Evolutionary conservation across 2,797 vertebrate species (phyloP), one percentile per base, ranked within the genome.

Genomic region (Salmo trutta): DNA sequence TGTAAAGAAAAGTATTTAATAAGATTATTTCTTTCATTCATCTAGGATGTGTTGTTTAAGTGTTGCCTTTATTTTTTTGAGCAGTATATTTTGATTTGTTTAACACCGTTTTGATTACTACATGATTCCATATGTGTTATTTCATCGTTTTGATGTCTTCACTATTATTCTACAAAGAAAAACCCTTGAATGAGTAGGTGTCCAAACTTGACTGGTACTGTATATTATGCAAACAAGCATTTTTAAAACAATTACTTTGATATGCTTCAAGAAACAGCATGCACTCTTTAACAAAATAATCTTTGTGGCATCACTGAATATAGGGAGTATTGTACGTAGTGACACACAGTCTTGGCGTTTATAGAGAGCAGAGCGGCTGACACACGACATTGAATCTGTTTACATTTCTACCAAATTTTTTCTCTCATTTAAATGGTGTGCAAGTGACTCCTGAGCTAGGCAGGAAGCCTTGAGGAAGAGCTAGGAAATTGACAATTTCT

Each of bases 401-500:
- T 85, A 82, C 85, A 91, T 90, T 84, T 81, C 84, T 87, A 79
- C 83, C 79, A 71, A 78, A 86, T 84, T 85, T 84, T 85, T 79
- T 74, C 71, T 87, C 91, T 92, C 88, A 92, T 94, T 94, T 93
- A 86, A 91, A 94, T 91, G 84, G 75, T 91, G 86, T 92, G 87
- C 85, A 89, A 89, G 89, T 88, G 88, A 89, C 89, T 92, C 87
- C 86, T 89, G 82, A 85, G 77, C 82, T 75, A 83, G 84, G 84
- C 83, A 86, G 90, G 88, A 88, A 90, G 86, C 86, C 85, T 91
- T 82, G 87, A 89, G 88, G 86, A 88, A 89, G 86, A 92, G 90
- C 87, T 82, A 93, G 93, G 93, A 93, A 93, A 93, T 90, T 87
- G 89, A 92, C 87, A 88, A 90, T 94, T 92, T 93, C 91, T 90